Base-by-base conservation (phyloP, 2,797 vertebrate genomes). In the Enteromius anoplus region DNA sequence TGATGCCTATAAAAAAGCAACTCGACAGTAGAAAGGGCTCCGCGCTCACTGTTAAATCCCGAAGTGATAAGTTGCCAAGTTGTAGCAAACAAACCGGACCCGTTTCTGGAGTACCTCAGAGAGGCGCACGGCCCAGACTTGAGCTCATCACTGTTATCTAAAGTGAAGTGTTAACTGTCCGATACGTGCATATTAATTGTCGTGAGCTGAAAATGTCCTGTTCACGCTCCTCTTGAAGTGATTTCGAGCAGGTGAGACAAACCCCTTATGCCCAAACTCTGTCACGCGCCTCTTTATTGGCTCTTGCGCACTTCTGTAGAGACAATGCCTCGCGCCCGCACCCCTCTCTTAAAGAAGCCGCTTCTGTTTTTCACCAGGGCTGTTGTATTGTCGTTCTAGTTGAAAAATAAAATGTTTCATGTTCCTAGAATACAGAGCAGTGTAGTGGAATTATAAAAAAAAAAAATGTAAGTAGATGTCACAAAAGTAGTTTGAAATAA, bases 161-260 rank as follows among this genome's bases (percentile, higher is more conserved):
- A 85, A 88, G 85, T 70, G 87, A 89, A 84, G 86, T 86, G 88
- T 87, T 88, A 89, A 91, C 87, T 86, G 90, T 88, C 81, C 86
- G 77, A 88, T 79, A 82, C 78, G 89, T 70, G 89, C 87, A 89
- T 90, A 90, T 92, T 92, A 93, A 93, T 92, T 93, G 92, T 87
- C 88, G 83, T 83, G 86, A 91, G 88, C 91, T 60, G 88, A 82
- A 86, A 83, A 85, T 49, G 84, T 83, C 89, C 86, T 85, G 91
- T 87, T 86, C 88, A 71, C 89, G 82, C 89, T 91, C 87, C 88
- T 85, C 91, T 88, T 85, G 91, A 83, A 90, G 92, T 87, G 93
- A 89, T 92, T 92, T 93, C 90, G 89, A 93, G 94, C 94, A 95
- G 94, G 94, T 95, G 94, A 95, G 93, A 91, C 83, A 78, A 78